Conservation (phyloP, 2,113 vertebrate species). For the Numenius arquata region DNA sequence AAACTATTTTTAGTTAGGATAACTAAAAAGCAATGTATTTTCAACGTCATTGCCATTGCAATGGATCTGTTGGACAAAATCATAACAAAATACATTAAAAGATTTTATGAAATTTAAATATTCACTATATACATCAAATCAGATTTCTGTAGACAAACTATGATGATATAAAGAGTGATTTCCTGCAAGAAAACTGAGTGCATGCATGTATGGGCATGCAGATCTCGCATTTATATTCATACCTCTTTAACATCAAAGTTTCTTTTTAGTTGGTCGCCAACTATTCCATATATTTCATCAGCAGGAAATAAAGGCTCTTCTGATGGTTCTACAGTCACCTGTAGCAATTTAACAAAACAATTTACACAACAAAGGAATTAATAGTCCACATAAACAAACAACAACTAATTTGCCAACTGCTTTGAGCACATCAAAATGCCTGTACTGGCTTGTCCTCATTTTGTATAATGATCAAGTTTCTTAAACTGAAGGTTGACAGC, state of each 20-base stretch:
- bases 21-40: background rate
- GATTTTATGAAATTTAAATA: background rate
- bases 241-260: slow-evolving; percentile 96
- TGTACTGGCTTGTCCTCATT: background rate
- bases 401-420: background rate
- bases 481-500: background rate
- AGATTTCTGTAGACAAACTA: background rate
- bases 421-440: background rate
- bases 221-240: background rate
- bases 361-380: background rate
- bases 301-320: slow-evolving; percentile 89
- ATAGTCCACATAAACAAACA: background rate
- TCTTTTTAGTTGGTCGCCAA: slow-evolving; percentile 91
- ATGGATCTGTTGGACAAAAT: background rate
- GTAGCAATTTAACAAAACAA: background rate
- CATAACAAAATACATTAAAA: background rate
- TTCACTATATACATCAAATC: background rate
- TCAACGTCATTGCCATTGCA: background rate
- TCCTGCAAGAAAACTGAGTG: background rate
- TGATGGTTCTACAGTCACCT: slow-evolving; percentile 87
- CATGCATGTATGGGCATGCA: background rate
- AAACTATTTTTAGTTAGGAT: too few species aligned
- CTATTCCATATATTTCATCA: slow-evolving; percentile 97
- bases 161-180: background rate
- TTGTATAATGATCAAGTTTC: background rate